Base-by-base conservation (phyloP, 2,888 invertebrate species). In the Volucella inflata region DNA sequence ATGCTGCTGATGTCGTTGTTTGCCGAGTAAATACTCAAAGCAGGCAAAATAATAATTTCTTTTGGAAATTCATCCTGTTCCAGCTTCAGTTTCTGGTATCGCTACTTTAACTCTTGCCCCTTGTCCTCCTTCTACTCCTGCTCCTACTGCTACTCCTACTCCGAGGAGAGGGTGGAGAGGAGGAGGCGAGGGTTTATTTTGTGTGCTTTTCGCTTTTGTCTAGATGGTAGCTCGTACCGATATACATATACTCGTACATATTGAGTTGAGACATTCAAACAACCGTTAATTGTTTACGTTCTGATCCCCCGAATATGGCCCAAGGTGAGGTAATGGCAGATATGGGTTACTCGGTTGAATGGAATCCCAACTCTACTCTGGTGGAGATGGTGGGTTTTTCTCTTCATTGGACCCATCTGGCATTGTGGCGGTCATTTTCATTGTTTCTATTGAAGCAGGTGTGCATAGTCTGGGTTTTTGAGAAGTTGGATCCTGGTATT, bases 271-370 rank as follows among this genome's bases (percentile, higher is more conserved):
- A 64, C 68, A 64, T 64, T 48, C 38, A 64, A 59, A 70, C 64
- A 65, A 70, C 14, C 55, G 57, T 50, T 84, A 79, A 84, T 79
- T 84, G 83, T 84, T 79, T 84, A 79, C 68, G 70, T 84, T 84
- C 53, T 55, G 64, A 79, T 84, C 46, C 40, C 40, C 51, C 16
- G 64, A 72, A 78, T 74, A 51, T 78, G 21, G 83, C 55, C 51
- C 81, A 77, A 82, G 65, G 81, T 71, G 59, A 71, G 30, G 51
- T 57, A 44, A 21, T 59, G 38, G 11, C 46, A 59, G 10, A 57
- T 48, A 60, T 55, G 62, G 8, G 50, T 48, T 65, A 44, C 14
- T 64, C 8, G 38, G 38, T 42, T 70, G 57, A 70, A 80, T 68
- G 51, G 12, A 70, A 36, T 16, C 40, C 57, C 38, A 21, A n/a